phyloP scores from a whole-genome alignment of 2,797 vertebrate genomes.

The Melanotaenia parkinsoni region DNA sequence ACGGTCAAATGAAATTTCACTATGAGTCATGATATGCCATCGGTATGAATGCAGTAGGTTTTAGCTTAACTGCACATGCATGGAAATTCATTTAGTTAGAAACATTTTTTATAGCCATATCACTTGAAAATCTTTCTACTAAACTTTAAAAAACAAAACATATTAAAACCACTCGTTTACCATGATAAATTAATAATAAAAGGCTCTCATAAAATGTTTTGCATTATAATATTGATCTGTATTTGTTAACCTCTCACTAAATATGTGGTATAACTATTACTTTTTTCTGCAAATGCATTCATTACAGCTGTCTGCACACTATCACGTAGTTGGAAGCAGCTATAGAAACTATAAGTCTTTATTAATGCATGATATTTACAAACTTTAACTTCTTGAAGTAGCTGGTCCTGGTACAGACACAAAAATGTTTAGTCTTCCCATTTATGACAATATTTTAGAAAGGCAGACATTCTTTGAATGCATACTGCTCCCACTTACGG shows the following conservation, averaged over 20 bases:
- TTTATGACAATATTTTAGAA: not conserved
- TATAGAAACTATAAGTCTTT: not conserved
- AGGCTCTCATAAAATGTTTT: no score
- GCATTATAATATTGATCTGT: no score
- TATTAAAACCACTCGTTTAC: not conserved
- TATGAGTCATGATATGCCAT: not conserved
- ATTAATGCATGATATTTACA: not conserved
- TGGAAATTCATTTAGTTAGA: not conserved
- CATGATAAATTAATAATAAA: not conserved
- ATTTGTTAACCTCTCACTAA: no score
- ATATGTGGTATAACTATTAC: no score
- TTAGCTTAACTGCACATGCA: not conserved
- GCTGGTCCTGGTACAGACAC: not conserved
- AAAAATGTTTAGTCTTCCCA: not conserved
- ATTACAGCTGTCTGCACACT: not conserved
- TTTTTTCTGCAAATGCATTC: no score
- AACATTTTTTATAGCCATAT: not conserved
- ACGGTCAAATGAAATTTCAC: not conserved
- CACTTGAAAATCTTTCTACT: not conserved
- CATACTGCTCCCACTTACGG: not conserved
- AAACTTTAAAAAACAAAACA: no score
- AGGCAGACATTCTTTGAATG: constrained; percentile 4
- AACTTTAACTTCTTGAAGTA: not conserved
- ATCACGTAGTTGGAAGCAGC: not conserved
- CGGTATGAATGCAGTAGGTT: not conserved